These are phyloP conservation scores for Sinelater perroti DNA, from an alignment of 2,888 invertebrate species.

Conservation along the genomic window DNA sequence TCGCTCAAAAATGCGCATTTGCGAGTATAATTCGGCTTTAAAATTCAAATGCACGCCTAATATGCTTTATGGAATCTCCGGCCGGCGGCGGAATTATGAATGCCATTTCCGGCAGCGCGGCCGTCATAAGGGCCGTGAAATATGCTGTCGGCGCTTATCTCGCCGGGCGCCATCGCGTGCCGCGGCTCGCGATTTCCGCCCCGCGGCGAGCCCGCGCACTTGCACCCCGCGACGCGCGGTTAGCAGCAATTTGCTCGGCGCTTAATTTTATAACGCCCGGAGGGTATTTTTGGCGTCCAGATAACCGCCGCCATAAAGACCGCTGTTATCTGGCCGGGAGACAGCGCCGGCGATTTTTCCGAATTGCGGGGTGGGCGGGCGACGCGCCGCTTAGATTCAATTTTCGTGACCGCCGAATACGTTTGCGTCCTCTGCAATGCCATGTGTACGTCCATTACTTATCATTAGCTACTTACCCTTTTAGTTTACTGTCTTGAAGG, in stretches of 20 bases:
- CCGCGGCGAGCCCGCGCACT: conserved; percentile 31
- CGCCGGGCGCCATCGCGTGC: conserved; percentile 36
- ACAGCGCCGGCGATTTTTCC: too few species aligned
- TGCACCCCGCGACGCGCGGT: conserved; percentile 16
- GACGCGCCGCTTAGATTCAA: too few species aligned
- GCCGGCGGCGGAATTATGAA: conserved; percentile 42
- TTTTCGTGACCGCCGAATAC: too few species aligned
- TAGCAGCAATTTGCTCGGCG: conserved; percentile 15
- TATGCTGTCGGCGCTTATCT: conserved; percentile 34
- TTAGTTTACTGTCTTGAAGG: too few species aligned
- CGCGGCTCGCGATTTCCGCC: conserved; percentile 40
- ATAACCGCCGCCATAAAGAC: too few species aligned
- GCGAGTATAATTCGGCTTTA: conserved; percentile 42
- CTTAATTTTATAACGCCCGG: conserved; percentile 17
- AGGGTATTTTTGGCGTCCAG: conserved; percentile 5
- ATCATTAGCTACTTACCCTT: too few species aligned
- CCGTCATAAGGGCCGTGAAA: conserved; percentile 39
- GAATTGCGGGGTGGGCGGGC: too few species aligned
- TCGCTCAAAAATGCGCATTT: conserved; percentile 44
- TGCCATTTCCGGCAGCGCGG: conserved; percentile 40
- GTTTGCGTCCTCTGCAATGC: too few species aligned
- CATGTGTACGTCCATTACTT: too few species aligned
- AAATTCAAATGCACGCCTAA: conserved; percentile 41
- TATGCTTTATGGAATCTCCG: conserved; percentile 39
- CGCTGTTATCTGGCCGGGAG: too few species aligned